Base-by-base conservation (phyloP, 92 coral and sea anemone genomes). In the Siderastrea radians region DNA sequence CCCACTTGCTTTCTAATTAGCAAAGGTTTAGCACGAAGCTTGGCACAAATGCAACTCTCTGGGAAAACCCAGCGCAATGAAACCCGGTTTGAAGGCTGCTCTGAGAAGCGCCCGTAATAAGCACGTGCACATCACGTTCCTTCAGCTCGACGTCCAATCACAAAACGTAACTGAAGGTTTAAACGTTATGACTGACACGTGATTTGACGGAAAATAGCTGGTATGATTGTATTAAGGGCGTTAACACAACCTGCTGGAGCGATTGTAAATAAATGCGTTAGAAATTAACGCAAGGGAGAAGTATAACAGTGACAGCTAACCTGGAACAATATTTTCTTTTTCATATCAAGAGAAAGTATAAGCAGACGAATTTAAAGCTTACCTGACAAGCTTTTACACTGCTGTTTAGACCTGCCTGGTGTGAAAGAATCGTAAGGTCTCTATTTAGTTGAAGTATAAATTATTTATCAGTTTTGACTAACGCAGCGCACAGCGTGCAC, bases 371-470 rank as follows among this genome's bases (percentile, higher is more conserved):
- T 59, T 72, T 55, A 72, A 48, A 54, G 43, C 72, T 62, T 63
- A 84, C 80, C 87, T 84, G 44, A 61, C 87, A 84, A 84, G 87
- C 87, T 13, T 84, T 49, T 52, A 70, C 78, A 5, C 86, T 70
- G 69, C 78, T 70, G 73, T 74, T 76, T 9, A 84, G 80, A 61
- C 80, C 87, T n/a, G 61, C 72, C 87, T 84, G 79, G 11, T 7
- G 45, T 16, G 38, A 74, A 19, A 57, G 45, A 69, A 69, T 55
- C 49, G 4, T 4, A 70, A 13, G 49, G 3, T 16, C 9, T 2
- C 7, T 3, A 46, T 57, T 70, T 17, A 19, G 57, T 14, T n/a
- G 19, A 69, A 51, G 45, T 12, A 57, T 82, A 8, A 82, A 69
- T 68, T 43, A 81, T 68, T 81, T 11, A 68, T 14, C 38, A 82